Evolutionary conservation across 2,113 vertebrate genomes (phyloP).

Genomic region (Neotoma lepida): DNA sequence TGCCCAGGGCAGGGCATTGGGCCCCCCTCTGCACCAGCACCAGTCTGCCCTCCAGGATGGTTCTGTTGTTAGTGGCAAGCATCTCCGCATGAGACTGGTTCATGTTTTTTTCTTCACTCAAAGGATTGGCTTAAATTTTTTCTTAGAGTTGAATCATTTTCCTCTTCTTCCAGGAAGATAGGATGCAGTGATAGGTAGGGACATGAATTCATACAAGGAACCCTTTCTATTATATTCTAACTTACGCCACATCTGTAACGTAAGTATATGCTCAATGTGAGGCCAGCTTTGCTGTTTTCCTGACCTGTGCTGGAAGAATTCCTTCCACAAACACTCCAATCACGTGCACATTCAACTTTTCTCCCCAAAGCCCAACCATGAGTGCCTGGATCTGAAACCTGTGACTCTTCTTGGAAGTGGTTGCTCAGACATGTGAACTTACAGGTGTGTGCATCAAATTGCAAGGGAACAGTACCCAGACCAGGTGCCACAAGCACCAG

Average conservation of each 20-base stretch:
- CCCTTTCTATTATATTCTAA: neutral
- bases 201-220: neutral
- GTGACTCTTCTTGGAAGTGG: neutral
- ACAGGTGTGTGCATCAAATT: neutral
- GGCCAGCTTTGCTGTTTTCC: neutral
- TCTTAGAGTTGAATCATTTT: neutral
- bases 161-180: neutral
- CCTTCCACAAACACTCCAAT: neutral
- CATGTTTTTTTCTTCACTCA: neutral
- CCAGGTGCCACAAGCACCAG: neutral
- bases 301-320: neutral
- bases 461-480: too few species aligned
- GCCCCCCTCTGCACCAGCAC: neutral
- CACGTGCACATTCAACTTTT: fast-evolving
- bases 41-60: neutral
- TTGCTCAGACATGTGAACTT: neutral
- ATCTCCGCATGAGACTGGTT: neutral
- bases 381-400: neutral
- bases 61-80: neutral
- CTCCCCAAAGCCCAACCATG: neutral
- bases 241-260: neutral
- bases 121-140: neutral
- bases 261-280: neutral
- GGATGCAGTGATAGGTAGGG: neutral
- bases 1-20: neutral